A percentile compares a stretch with the other conserved stretches of the same genome.
These are phyloP conservation scores for Lamproptera curius DNA, from an alignment of 2,888 invertebrate species.

Conservation along the genomic window DNA sequence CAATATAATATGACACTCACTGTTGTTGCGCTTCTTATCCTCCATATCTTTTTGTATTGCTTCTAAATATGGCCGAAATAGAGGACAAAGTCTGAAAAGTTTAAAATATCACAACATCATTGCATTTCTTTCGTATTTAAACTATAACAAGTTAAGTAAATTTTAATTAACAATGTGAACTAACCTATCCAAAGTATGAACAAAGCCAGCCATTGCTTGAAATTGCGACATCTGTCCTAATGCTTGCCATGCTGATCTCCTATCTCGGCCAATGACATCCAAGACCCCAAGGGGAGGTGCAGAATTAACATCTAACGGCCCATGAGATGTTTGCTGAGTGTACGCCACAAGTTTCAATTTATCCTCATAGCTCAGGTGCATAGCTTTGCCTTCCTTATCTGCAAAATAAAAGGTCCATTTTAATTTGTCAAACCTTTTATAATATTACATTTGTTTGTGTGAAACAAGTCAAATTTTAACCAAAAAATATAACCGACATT, in stretches of 20 bases:
- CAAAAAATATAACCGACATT: no score
- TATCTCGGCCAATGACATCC: conserved; percentile 96
- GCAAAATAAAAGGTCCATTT: no score
- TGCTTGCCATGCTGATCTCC: conserved; percentile 95
- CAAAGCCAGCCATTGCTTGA: conserved; percentile 95
- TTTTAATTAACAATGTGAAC: no score
- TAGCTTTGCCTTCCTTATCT: conserved; percentile 99
- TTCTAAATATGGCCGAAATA: conserved; percentile 93
- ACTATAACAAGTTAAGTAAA: no score
- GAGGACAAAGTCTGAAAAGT: conserved; percentile 83
- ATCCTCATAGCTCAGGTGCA: conserved; percentile 96
- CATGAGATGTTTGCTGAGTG: conserved; percentile 93
- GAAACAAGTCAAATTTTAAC: no score
- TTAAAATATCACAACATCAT: neutral
- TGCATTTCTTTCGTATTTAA: no score
- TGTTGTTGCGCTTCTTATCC: conserved; percentile 81
- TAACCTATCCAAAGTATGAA: conserved; percentile 88
- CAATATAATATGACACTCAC: conserved; percentile 39
- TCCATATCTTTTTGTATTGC: conserved; percentile 94
- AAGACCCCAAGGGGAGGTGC: conserved; percentile 92
- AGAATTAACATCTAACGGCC: conserved; percentile 85
- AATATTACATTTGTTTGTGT: no score
- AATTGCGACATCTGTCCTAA: conserved; percentile 91
- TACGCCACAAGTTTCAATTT: conserved; percentile 94
- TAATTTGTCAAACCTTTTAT: no score